phyloP scores from a whole-genome alignment of 1,140 invertebrate genomes.

The Drosophila seguyi region DNA sequence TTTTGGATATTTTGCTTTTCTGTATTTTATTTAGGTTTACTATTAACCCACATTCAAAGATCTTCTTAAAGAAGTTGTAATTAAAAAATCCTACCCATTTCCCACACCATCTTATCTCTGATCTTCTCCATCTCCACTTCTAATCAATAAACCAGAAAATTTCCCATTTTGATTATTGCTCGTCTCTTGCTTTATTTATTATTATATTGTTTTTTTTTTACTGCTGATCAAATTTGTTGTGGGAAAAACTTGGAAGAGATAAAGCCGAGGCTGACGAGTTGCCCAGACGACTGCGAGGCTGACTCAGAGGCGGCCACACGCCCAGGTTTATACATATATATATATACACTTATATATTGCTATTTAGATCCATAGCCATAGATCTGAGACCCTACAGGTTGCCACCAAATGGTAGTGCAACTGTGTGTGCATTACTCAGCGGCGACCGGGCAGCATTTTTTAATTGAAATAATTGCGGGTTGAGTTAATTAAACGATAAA shows the following conservation, averaged over 20 bases:
- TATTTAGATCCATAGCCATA: conserved; percentile 9
- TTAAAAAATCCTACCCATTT: background rate
- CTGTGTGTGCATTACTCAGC: conserved; percentile 77
- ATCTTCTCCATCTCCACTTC: background rate
- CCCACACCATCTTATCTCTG: background rate
- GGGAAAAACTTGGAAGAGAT: conserved; percentile 34
- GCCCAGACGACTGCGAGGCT: conserved; percentile 22
- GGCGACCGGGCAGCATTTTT: conserved; percentile 80
- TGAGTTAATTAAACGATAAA: conserved; percentile 85
- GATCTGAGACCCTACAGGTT: conserved; percentile 51
- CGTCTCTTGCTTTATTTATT: conserved; percentile 11
- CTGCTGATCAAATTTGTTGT: conserved; percentile 55
- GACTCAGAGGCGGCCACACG: conserved; percentile 56
- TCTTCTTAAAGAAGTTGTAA: background rate
- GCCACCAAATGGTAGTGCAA: conserved; percentile 42
- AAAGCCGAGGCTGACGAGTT: conserved; percentile 30
- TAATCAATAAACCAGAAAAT: conserved; percentile 13
- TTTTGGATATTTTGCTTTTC: too few relatives aligned
- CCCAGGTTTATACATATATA: conserved; percentile 24
- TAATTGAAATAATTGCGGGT: conserved; percentile 85
- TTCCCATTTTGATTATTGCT: conserved; percentile 36
- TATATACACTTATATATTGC: background rate
- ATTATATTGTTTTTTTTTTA: conserved; percentile 37
- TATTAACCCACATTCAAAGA: background rate
- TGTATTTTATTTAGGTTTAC: background rate